Conservation (phyloP, 2,113 vertebrate species). For the Urocynchramus pylzowi region DNA sequence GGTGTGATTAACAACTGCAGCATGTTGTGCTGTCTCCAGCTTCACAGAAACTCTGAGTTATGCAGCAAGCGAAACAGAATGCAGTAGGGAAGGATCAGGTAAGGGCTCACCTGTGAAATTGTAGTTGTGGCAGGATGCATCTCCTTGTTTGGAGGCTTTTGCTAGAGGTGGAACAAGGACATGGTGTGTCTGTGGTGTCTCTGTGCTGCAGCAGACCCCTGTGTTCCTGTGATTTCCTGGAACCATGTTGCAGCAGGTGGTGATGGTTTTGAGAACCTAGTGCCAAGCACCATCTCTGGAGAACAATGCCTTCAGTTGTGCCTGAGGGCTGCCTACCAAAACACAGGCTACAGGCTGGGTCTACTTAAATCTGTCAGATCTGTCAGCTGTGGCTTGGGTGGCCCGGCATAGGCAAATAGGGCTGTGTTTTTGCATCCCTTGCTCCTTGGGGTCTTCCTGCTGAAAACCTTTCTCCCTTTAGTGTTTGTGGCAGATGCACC, state of each 20-base stretch:
- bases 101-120: not conserved
- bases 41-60: not conserved
- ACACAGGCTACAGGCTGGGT: not conserved
- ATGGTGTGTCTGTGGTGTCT: accelerated
- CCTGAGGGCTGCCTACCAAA: not conserved
- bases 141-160: not conserved
- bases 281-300: not conserved
- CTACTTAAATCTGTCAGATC: not conserved
- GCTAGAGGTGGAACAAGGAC: not conserved
- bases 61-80: not conserved
- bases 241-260: accelerated
- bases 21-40: not conserved
- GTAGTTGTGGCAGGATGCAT: not conserved
- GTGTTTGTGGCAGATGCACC: not conserved
- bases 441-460: not conserved
- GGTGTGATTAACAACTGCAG: not conserved
- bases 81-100: not conserved
- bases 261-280: not conserved
- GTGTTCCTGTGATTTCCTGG: not conserved
- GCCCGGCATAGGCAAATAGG: accelerated
- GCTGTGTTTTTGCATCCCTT: not conserved
- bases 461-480: not conserved
- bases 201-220: accelerated
- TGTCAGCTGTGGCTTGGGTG: not conserved
- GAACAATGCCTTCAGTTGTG: not conserved